A percentile compares a stretch with the other conserved stretches of the same genome.
These are phyloP conservation scores for Nesogale talazaci DNA, from an alignment of 2,113 vertebrate species.

Conservation along the genomic window DNA sequence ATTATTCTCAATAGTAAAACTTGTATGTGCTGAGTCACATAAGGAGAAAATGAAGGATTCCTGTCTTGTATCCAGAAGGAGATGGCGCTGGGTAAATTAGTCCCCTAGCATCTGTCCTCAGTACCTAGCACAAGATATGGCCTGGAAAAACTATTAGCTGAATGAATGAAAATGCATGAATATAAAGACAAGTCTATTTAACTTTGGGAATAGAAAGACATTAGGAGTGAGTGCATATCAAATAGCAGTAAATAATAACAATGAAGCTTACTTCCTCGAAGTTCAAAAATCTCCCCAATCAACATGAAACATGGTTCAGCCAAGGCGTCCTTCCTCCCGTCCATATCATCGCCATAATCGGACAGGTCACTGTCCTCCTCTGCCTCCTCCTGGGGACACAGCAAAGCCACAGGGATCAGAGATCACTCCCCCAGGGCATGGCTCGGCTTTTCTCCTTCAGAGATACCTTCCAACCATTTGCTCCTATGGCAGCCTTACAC, in stretches of 20 bases:
- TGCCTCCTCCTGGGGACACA: slow-evolving; percentile 85
- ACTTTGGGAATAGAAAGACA: background rate
- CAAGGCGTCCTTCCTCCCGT: slow-evolving; percentile 94
- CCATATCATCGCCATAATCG: slow-evolving; percentile 92
- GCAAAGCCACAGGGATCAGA: background rate
- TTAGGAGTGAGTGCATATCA: background rate
- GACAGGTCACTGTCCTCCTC: slow-evolving; percentile 96
- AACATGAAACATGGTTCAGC: slow-evolving; percentile 99
- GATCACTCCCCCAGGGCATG: background rate
- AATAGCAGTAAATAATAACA: background rate
- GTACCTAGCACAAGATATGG: background rate
- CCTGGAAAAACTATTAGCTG: background rate
- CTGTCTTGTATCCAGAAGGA: background rate
- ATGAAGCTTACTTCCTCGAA: slow-evolving; percentile 95
- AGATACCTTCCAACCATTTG: background rate
- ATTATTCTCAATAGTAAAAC: too few species aligned
- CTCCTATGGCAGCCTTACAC: background rate
- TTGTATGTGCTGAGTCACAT: background rate
- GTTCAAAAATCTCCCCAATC: slow-evolving; percentile 98
- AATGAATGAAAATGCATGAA: background rate
- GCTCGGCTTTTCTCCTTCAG: background rate
- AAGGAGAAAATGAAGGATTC: slow-evolving; percentile 44
- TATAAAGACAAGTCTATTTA: background rate
- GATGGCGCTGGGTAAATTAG: background rate
- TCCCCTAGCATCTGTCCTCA: background rate